Base-by-base conservation (phyloP, 2,888 invertebrate genomes). In the Micoletzkya japonica region DNA sequence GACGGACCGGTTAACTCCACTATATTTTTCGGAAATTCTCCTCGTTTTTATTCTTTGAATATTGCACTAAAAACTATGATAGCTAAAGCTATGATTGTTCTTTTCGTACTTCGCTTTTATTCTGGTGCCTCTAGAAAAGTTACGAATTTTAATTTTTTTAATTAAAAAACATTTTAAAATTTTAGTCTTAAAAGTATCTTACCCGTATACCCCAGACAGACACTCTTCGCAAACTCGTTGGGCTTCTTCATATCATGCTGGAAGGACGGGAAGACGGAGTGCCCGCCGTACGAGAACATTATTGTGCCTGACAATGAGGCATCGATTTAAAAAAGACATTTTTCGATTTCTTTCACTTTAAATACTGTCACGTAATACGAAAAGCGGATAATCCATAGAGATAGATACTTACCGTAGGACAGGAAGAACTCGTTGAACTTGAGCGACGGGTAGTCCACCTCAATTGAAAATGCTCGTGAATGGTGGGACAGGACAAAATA, bases 381-480 rank as follows among this genome's bases (percentile, higher is more conserved):
- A 54, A 20, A 20, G 7, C 28, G 26, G n/a, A 17, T 54, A 10
- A 26, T 54, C n/a, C n/a, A 44, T 44, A n/a, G 49, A 36, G 58
- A 26, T 36, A 0, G 34, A 26, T 36, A 10, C 17, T 26, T 90
- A 7, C 91, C 91, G 81, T 91, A 90, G 0, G 91, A 89, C 36
- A 91, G 85, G 85, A 90, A 91, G 86, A 91, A 91, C 74, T 90
- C 90, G 71, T 87, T 87, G 82, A 90, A 90, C 0, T 88, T 88
- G 78, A 90, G 90, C 14, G 88, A 82, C 1, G 77, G 77, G 71
- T 89, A 89, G 82, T 84, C 87, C 0, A 85, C 85, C 10, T 88
- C n/a, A n/a, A n/a, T n/a, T n/a, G n/a, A n/a, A n/a, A n/a, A n/a
- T n/a, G n/a, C n/a, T n/a, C n/a, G n/a, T n/a, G n/a, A n/a, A n/a